A percentile compares a stretch with the other conserved stretches of the same genome.
Conservation (phyloP, 1,140 invertebrate genomes). For the Danaus melanippus region DNA sequence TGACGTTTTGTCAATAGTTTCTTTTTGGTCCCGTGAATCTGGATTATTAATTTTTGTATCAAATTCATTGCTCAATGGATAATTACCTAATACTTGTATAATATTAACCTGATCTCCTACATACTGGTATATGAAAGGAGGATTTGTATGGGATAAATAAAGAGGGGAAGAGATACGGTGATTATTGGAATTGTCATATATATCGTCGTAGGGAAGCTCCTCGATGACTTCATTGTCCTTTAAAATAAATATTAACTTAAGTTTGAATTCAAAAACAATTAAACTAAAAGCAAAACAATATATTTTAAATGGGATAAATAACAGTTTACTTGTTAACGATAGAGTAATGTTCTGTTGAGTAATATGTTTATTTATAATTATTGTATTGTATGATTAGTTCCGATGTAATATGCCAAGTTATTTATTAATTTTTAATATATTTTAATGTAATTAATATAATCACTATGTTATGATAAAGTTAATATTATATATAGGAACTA, state of each 20-base stretch:
- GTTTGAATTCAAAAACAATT: conserved; percentile 48
- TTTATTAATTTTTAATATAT: conserved; percentile 5
- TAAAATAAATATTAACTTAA: conserved; percentile 65
- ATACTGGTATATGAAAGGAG: conserved; percentile 65
- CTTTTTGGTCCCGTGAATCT: conserved; percentile 41
- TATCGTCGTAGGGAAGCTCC: conserved; percentile 65
- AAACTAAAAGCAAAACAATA: conserved; percentile 20
- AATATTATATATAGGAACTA: conserved; percentile 12
- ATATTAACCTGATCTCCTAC: conserved; percentile 61
- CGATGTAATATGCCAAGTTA: conserved; percentile 3
- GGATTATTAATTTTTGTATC: conserved; percentile 30
- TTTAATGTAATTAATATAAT: not conserved
- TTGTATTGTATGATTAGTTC: conserved; percentile 3
- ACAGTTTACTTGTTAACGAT: not conserved
- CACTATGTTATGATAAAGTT: conserved; percentile 2
- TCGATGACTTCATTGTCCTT: conserved; percentile 71
- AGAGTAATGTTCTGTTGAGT: not conserved
- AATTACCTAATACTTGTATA: conserved; percentile 53
- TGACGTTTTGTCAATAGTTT: conserved; percentile 19
- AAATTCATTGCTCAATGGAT: conserved; percentile 27
- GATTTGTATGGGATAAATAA: conserved; percentile 56
- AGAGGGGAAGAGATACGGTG: conserved; percentile 49
- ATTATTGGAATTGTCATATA: conserved; percentile 58
- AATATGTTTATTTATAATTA: conserved; percentile 6
- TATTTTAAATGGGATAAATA: conserved; percentile 52